Evolutionary conservation across 2,113 vertebrate species (phyloP).

Genomic region (Candoia aspera): DNA sequence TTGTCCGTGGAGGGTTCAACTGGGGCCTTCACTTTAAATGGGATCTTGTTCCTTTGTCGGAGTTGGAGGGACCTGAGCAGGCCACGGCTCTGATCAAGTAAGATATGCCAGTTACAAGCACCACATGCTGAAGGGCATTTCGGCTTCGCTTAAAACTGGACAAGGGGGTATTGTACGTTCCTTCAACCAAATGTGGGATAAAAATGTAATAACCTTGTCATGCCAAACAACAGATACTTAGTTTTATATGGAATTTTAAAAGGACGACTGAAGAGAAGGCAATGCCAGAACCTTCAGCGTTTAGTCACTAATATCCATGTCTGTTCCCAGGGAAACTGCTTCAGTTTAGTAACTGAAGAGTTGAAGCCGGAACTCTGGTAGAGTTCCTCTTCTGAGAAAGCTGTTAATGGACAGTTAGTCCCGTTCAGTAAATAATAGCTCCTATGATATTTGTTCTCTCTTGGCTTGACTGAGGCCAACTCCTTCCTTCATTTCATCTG

Average conservation of each 20-base stretch:
- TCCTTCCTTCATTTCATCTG: background rate
- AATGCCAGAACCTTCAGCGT: too few species aligned
- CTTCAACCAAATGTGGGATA: background rate
- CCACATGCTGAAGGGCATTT: fast-evolving
- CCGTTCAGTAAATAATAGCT: background rate
- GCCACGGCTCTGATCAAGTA: conserved; percentile 86
- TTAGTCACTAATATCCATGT: background rate
- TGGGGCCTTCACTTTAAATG: conserved; percentile 99
- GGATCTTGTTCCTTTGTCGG: conserved; percentile 89
- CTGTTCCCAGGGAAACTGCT: background rate
- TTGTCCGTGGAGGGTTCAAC: conserved; percentile 96
- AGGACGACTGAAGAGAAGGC: background rate
- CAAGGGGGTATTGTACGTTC: too few species aligned
- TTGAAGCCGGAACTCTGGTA: background rate
- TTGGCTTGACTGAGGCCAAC: background rate
- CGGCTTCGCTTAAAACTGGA: background rate
- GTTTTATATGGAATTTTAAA: background rate
- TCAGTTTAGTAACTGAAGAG: background rate
- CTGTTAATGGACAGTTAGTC: background rate
- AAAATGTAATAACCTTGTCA: background rate
- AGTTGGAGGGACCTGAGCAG: conserved; percentile 80
- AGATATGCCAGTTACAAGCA: conserved; percentile 24
- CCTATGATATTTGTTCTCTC: too few species aligned
- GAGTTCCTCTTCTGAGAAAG: background rate
- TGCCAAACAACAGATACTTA: background rate